A percentile compares a stretch with the other conserved stretches of the same genome.
Evolutionary conservation across 2,797 vertebrate genomes (phyloP).

Genomic region (Clamator glandarius): DNA sequence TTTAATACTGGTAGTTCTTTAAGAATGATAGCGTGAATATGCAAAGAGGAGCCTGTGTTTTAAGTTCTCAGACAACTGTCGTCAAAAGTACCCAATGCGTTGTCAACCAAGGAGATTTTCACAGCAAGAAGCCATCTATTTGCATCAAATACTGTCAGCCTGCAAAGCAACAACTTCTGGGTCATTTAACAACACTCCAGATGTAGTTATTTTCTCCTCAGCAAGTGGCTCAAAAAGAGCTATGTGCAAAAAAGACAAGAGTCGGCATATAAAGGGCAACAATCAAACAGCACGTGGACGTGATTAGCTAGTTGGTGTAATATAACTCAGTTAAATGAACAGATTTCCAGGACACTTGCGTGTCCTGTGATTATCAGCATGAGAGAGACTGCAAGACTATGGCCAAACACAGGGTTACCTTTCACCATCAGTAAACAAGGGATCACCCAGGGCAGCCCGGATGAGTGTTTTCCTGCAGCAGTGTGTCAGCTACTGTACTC

Average conservation of each 20-base stretch:
- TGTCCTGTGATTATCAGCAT: not conserved
- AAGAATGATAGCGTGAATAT: constrained; percentile 16
- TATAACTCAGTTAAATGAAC: constrained; percentile 56
- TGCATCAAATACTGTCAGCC: constrained; percentile 60
- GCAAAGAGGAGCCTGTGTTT: constrained; percentile 28
- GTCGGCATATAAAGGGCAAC: not conserved
- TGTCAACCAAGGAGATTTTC: constrained; percentile 50
- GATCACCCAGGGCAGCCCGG: not conserved
- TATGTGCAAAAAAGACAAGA: constrained; percentile 31
- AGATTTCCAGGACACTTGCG: not conserved
- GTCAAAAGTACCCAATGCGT: not conserved
- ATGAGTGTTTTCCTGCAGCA: not conserved
- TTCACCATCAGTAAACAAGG: not conserved
- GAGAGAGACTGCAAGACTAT: not conserved
- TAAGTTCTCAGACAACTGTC: constrained; percentile 22
- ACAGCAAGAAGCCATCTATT: constrained; percentile 57
- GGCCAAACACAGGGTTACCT: not conserved
- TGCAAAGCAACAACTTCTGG: constrained; percentile 62
- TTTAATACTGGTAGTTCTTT: not conserved
- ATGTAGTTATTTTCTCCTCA: constrained; percentile 59
- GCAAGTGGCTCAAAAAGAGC: constrained; percentile 33
- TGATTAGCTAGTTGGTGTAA: constrained; percentile 26
- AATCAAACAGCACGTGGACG: constrained; percentile 45
- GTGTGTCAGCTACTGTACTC: not conserved
- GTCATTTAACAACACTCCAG: constrained; percentile 69